These are phyloP conservation scores for Scarus forsteni DNA, from an alignment of 2,797 vertebrate species.

Conservation along the genomic window DNA sequence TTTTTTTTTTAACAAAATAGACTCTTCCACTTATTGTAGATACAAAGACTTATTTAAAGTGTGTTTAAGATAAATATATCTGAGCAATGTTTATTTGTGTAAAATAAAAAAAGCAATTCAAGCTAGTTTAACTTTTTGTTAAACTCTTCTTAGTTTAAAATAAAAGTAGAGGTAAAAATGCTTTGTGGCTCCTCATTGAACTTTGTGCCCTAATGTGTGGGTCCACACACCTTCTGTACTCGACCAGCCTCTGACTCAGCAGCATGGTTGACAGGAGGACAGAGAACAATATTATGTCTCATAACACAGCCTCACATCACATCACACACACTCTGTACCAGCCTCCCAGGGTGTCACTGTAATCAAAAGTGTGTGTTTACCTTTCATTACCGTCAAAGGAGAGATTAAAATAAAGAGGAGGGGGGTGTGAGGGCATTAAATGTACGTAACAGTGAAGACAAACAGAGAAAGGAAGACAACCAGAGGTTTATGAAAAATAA, in stretches of 20 bases:
- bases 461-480: slow-evolving; percentile 52
- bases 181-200: background rate
- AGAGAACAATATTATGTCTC: slow-evolving; percentile 87
- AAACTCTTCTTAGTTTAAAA: too few species aligned
- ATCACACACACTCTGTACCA: slow-evolving; percentile 41
- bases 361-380: slow-evolving; percentile 85
- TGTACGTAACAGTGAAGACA: slow-evolving; percentile 6
- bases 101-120: too few species aligned
- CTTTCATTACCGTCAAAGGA: slow-evolving; percentile 83
- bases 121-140: too few species aligned
- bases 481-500: slow-evolving; percentile 84
- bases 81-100: too few species aligned
- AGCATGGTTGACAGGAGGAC: slow-evolving; percentile 71
- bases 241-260: slow-evolving; percentile 82
- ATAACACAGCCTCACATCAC: slow-evolving; percentile 74
- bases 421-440: slow-evolving; percentile 28
- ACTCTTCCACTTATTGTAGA: too few species aligned
- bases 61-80: too few species aligned
- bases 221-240: slow-evolving; percentile 59
- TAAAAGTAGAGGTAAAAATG: too few species aligned
- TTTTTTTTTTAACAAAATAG: too few species aligned
- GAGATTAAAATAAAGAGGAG: slow-evolving; percentile 63
- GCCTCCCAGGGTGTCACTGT: slow-evolving; percentile 76
- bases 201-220: slow-evolving; percentile 18
- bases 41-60: too few species aligned